Conservation (phyloP, 2,797 vertebrate genomes). For the Craterocephalus amniculus region DNA sequence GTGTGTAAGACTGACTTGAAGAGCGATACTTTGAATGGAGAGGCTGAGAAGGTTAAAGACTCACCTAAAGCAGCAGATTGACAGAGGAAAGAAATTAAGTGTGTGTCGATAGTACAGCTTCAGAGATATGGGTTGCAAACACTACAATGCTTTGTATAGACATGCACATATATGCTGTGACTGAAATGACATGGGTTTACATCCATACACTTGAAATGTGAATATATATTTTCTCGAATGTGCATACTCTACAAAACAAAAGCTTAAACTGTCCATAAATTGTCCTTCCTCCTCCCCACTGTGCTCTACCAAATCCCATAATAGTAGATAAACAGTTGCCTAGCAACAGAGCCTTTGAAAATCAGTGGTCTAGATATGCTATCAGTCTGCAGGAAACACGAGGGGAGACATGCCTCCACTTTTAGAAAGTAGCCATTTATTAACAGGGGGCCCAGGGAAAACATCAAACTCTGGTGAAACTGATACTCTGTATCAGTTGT, state of each 20-base stretch:
- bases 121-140: not conserved
- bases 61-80: constrained; percentile 62
- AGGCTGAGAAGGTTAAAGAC: constrained; percentile 58
- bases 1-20: constrained; percentile 60
- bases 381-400: constrained; percentile 53
- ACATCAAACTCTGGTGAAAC: constrained; percentile 73
- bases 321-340: constrained; percentile 74
- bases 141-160: constrained; percentile 2
- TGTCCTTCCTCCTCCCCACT: constrained; percentile 56
- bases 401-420: constrained; percentile 61
- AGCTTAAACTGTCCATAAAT: constrained; percentile 66
- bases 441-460: constrained; percentile 68
- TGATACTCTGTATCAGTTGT: constrained; percentile 73
- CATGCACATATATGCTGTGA: constrained; percentile 19
- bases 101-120: not conserved
- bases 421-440: constrained; percentile 73
- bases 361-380: constrained; percentile 60
- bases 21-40: constrained; percentile 71
- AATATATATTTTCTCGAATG: constrained; percentile 43
- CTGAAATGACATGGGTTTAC: constrained; percentile 49
- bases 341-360: constrained; percentile 72
- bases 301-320: constrained; percentile 70
- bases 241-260: constrained; percentile 43
- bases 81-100: not conserved
- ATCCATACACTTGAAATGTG: constrained; percentile 35